phyloP scores from a whole-genome alignment of 2,797 vertebrate species.

The Gephyroberyx darwinii region DNA sequence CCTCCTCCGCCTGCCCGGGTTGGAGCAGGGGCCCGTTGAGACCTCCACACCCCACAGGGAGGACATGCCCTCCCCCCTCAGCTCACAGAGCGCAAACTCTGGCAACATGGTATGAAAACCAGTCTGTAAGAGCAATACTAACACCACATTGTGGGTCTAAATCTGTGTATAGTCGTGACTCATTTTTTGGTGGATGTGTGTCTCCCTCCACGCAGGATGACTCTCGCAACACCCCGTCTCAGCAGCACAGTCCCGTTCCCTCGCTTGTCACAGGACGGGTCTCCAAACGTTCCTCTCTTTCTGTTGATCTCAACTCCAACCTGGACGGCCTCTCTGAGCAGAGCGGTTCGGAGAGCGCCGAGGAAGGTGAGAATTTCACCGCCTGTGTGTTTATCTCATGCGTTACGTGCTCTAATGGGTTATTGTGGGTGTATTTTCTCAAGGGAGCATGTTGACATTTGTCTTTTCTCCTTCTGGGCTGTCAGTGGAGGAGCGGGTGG shows the following conservation, averaged over 20 bases:
- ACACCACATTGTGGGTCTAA: background rate
- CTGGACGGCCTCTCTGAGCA: conserved; percentile 84
- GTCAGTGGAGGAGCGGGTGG: conserved; percentile 81
- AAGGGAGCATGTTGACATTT: background rate
- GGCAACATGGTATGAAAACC: conserved; percentile 59
- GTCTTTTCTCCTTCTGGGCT: conserved; percentile 16
- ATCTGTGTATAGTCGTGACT: background rate
- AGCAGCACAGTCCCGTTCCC: conserved; percentile 75
- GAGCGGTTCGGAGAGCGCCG: conserved; percentile 87
- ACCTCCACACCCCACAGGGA: conserved; percentile 75
- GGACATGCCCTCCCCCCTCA: conserved; percentile 60
- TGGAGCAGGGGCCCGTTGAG: conserved; percentile 69
- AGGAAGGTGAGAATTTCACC: conserved; percentile 85
- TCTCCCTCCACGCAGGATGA: conserved; percentile 76
- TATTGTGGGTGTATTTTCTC: background rate
- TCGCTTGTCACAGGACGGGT: conserved; percentile 64
- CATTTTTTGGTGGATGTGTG: background rate
- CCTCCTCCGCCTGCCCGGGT: conserved; percentile 67
- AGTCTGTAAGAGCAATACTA: background rate
- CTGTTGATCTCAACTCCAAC: conserved; percentile 89
- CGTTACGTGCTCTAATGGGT: background rate
- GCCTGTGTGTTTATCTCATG: background rate
- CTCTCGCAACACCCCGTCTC: conserved; percentile 64
- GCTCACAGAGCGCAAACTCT: conserved; percentile 55
- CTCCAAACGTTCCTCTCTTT: conserved; percentile 80